Base-by-base conservation (phyloP, 2,888 invertebrate genomes). In the Aethes cnicana region DNA sequence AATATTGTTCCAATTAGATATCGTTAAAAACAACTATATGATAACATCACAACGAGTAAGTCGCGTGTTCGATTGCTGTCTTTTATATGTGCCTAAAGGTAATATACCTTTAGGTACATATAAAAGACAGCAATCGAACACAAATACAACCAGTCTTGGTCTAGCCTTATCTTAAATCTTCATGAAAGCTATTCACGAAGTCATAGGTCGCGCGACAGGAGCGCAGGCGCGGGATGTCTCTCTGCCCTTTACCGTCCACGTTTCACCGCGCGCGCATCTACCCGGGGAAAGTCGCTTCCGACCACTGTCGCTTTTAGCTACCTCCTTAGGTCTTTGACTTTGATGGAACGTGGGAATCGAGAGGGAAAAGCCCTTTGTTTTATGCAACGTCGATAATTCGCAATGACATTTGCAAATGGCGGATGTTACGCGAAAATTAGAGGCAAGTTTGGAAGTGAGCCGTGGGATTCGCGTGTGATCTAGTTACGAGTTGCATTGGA, bases 201-300 rank as follows among this genome's bases (percentile, higher is more conserved):
- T 68, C 75, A 73, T 60, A 73, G 81, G 77, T 81, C 76, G 64
- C 54, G 69, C 65, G 77, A 80, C 80, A 73, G 58, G 57, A 58
- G 50, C 56, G 37, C 54, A 72, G 74, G 79, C 72, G 77, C 69
- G 69, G 69, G 47, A 44, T 57, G 67, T 81, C 77, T 81, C 83
- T 74, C 79, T 82, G 81, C 73, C 84, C 81, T 82, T 79, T 76
- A 62, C 57, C 62, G 66, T 72, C 68, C 68, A 69, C 65, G 64
- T 64, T 68, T 81, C 77, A 74, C 74, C 66, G 49, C 60, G 54
- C 53, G 21, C 30, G 56, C 59, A 57, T 39, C 39, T n/a, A 12
- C n/a, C 28, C 11, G 9, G 68, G 60, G 78, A 77, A 82, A 80
- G 81, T 75, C 59, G 70, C 74, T 73, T 74, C 74, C 68, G 65